Evolutionary conservation across 2,113 vertebrate genomes (phyloP).

Genomic region (human): GRCh38 chr6:136427001-136427500

Average conservation of each 20-base stretch:
- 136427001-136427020: not conserved
- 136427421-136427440: not conserved
- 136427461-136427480: not conserved
- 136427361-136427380: not conserved
- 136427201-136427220: not conserved
- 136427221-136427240: not conserved
- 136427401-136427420: not conserved
- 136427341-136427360: not conserved
- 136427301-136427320: not conserved
- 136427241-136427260: not conserved
- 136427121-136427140: not conserved
- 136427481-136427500: not conserved
- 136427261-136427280: not conserved
- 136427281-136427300: not conserved
- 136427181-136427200: not conserved
- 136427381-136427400: not conserved
- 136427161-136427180: not conserved
- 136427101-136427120: not conserved
- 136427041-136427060: not conserved
- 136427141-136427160: not conserved
- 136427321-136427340: not conserved
- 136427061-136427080: not conserved
- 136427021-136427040: not conserved
- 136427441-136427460: not conserved
- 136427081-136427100: not conserved